phyloP scores from a whole-genome alignment of 2,888 invertebrate species.

The Philereme vetulata region DNA sequence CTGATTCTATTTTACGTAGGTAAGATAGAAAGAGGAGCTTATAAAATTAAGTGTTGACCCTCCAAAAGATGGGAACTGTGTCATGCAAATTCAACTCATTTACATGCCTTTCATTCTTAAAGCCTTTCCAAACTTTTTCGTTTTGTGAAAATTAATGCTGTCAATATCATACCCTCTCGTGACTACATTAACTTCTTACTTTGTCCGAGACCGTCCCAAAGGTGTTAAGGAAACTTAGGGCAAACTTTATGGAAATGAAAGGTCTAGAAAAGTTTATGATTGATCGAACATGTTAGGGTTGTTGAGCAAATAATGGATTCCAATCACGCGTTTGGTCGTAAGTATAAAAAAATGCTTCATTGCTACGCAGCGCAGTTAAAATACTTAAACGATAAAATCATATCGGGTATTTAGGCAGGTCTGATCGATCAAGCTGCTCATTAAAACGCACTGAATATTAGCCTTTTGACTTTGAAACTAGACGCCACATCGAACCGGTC shows the following conservation, averaged over 20 bases:
- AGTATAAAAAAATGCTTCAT: background rate
- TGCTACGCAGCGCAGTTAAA: background rate
- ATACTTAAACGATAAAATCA: slow-evolving; percentile 15
- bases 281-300: background rate
- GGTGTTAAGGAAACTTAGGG: slow-evolving; percentile 17
- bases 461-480: slow-evolving; percentile 38
- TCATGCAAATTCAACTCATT: slow-evolving; percentile 69
- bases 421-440: slow-evolving; percentile 23
- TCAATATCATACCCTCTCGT: slow-evolving; percentile 16
- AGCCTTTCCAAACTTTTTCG: slow-evolving; percentile 42
- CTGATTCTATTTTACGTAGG: background rate
- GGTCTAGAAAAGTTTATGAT: slow-evolving; percentile 11
- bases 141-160: slow-evolving; percentile 28
- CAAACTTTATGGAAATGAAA: slow-evolving; percentile 2
- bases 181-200: slow-evolving; percentile 21
- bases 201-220: slow-evolving; percentile 11
- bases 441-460: slow-evolving; percentile 12
- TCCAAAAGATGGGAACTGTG: slow-evolving; percentile 46
- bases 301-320: slow-evolving; percentile 1
- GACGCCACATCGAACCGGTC: slow-evolving; percentile 25
- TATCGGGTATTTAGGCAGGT: slow-evolving; percentile 13
- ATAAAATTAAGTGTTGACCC: slow-evolving; percentile 27
- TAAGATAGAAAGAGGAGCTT: slow-evolving; percentile 16
- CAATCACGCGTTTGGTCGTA: slow-evolving; percentile 5
- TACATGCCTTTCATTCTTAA: slow-evolving; percentile 62